phyloP scores from a whole-genome alignment of 1,140 invertebrate species.

The Leucophenga varia region DNA sequence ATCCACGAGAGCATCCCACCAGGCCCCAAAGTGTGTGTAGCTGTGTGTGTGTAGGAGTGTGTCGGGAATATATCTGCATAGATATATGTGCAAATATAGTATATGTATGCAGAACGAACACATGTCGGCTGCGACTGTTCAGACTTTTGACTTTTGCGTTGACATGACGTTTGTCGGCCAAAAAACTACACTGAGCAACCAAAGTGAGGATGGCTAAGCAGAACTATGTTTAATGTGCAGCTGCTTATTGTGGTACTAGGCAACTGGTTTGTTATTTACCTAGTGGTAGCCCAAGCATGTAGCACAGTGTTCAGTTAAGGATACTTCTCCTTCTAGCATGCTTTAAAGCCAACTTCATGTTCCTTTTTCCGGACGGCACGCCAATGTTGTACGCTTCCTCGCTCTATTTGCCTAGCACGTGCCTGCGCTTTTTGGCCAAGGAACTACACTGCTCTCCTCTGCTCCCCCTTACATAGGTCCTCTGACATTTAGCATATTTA shows the following conservation, averaged over 20 bases:
- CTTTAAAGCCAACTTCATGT: slow-evolving; percentile 27
- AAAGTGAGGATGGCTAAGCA: not conserved
- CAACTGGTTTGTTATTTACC: too few relatives aligned
- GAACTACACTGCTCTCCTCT: slow-evolving; percentile 8
- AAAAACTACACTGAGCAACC: slow-evolving; percentile 28
- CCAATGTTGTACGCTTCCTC: slow-evolving; percentile 25
- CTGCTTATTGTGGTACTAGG: not conserved
- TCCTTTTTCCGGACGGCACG: slow-evolving; percentile 33
- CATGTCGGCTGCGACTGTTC: slow-evolving; percentile 21
- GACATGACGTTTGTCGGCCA: slow-evolving; percentile 43
- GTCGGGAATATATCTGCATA: slow-evolving; percentile 7
- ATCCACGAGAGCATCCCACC: too few relatives aligned
- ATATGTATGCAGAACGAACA: too few relatives aligned
- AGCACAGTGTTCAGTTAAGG: slow-evolving; percentile 24
- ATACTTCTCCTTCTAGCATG: slow-evolving; percentile 20
- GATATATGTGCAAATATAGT: too few relatives aligned
- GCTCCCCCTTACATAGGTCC: too few relatives aligned
- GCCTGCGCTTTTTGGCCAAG: slow-evolving; percentile 43
- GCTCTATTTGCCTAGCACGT: slow-evolving; percentile 39
- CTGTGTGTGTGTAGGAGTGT: not conserved
- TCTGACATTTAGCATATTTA: slow-evolving; percentile 52
- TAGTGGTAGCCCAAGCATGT: too few relatives aligned
- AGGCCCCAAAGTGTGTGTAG: too few relatives aligned
- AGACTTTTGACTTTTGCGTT: slow-evolving; percentile 48
- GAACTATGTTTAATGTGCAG: not conserved